A percentile compares a stretch with the other conserved stretches of the same genome.
phyloP scores from a whole-genome alignment of 1,140 invertebrate genomes.

The Drosophila lowei region DNA sequence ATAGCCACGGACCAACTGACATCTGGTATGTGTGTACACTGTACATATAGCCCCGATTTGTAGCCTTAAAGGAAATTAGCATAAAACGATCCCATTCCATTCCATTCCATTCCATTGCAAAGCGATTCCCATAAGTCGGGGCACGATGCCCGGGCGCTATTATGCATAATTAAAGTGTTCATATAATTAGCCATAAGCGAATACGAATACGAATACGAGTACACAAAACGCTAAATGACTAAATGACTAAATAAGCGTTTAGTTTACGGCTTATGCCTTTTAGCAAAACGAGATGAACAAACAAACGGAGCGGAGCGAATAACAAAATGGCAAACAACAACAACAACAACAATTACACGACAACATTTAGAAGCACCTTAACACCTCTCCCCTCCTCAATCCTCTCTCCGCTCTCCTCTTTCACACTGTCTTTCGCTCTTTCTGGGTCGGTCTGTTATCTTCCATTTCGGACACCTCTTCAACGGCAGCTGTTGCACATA shows the following conservation, averaged over 20 bases:
- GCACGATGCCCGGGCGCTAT: constrained; percentile 34
- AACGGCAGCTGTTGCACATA: constrained; percentile 78
- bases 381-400: constrained; percentile 25
- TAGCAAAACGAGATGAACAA: constrained; percentile 42
- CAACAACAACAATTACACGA: constrained; percentile 23
- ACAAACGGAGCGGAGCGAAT: constrained; percentile 35
- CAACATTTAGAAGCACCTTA: constrained; percentile 54
- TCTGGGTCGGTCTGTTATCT: no score
- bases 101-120: no score
- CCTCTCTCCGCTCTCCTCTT: not conserved
- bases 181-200: constrained; percentile 53
- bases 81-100: constrained; percentile 9
- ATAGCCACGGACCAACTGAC: constrained; percentile 1
- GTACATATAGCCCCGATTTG: constrained; percentile 1
- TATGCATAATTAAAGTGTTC: constrained; percentile 49
- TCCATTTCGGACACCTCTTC: constrained; percentile 21
- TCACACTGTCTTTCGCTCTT: not conserved
- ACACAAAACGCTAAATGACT: constrained; percentile 9
- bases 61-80: constrained; percentile 22
- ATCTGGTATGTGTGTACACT: constrained; percentile 6
- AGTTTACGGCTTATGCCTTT: constrained; percentile 54
- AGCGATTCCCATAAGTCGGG: constrained; percentile 17
- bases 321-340: constrained; percentile 53
- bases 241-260: constrained; percentile 58
- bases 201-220: constrained; percentile 15